Evolutionary conservation across 2,113 vertebrate genomes (phyloP), one percentile per base, ranked within the genome.

Genomic region (Centropus bengalensis): DNA sequence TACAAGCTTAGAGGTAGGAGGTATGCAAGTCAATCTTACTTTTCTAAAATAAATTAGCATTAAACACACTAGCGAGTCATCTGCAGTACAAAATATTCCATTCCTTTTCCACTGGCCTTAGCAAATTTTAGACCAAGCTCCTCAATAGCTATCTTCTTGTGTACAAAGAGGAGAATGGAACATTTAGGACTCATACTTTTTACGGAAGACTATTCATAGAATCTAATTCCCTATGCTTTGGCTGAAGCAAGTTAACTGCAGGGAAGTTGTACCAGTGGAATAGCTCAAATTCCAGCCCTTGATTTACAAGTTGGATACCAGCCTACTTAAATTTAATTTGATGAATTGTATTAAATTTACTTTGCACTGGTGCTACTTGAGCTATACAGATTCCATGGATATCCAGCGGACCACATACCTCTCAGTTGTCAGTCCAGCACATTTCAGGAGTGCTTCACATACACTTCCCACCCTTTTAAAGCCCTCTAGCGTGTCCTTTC

Each of bases 361-460:
- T 86, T 83, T 84, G 76, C 82, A 64, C 49, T 93, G 54, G 73
- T 95, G 95, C 91, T 90, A 95, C 82, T 94, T 96, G 93, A 97
- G 90, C 96, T 84, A 75, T 23, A 60, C 12, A 1, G 90, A 97
- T 96, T 91, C 93, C 94, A 56, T 12, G 76, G 90, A 83, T 95
- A 84, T 21, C 76, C 69, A 13, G 75, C 95, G 68, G 93, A 93
- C 93, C 64, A 75, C 88, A 96, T 78, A 95, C 64, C 82, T 79
- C 83, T 67, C 71, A 89, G 82, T 86, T 96, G 94, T 80, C 86
- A 95, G 71, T 92, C 60, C 84, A 94, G 91, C 91, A 96, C 93
- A 96, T 96, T 96, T 89, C 93, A 93, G 69, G 76, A 91, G 91
- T 88, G 94, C 91, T 91, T 90, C 84, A 93, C 94, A 92, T 91